A percentile compares a stretch with the other conserved stretches of the same genome.
Conservation (phyloP, 2,113 vertebrate genomes). For the Polypterus senegalus region DNA sequence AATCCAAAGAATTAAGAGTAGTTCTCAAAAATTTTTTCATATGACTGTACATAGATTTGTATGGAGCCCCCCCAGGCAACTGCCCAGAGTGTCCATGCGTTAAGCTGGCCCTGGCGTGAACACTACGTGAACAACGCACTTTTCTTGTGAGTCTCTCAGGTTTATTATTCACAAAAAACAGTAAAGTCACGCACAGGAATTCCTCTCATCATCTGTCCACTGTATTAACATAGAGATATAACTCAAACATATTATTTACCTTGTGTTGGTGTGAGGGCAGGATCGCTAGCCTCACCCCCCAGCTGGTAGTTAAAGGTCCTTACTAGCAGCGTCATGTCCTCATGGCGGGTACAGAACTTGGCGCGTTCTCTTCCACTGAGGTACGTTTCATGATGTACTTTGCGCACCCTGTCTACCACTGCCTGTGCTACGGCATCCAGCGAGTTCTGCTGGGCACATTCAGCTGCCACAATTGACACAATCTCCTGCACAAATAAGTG, state of each 20-base stretch:
- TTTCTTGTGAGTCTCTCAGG: no score
- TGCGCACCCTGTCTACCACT: conserved; percentile 83
- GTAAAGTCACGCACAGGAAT: no score
- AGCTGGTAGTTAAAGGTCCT: conserved; percentile 79
- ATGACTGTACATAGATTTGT: background rate
- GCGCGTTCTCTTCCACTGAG: conserved; percentile 78
- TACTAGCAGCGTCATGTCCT: conserved; percentile 94
- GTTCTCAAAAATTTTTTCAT: no score
- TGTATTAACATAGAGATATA: no score
- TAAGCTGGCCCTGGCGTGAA: no score
- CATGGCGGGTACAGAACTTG: conserved; percentile 70
- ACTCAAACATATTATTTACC: conserved; percentile 39
- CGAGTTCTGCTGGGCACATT: conserved; percentile 79
- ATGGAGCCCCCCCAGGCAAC: background rate
- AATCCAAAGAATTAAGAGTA: no score
- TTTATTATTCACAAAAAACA: no score
- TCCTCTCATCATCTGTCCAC: no score
- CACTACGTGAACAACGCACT: no score
- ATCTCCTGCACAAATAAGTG: conserved; percentile 59
- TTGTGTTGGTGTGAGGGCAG: conserved; percentile 61
- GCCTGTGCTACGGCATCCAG: conserved; percentile 83
- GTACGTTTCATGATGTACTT: conserved; percentile 81
- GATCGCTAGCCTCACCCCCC: conserved; percentile 63
- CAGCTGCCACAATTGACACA: conserved; percentile 90
- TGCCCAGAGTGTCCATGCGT: no score